Evolutionary conservation across 1,140 invertebrate genomes (phyloP).

Genomic region (Ips nitidus): DNA sequence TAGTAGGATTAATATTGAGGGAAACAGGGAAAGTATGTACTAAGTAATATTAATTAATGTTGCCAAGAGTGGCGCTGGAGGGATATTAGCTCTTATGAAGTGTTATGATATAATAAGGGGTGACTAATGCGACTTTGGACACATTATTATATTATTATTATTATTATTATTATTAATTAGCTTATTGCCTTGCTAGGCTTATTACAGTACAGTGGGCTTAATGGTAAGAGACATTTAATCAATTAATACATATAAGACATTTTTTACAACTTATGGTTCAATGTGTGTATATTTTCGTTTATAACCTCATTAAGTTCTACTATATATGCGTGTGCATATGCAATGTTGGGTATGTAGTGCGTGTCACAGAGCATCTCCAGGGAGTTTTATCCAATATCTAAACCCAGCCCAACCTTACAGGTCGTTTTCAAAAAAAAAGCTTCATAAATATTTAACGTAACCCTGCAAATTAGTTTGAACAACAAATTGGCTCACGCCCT

Average conservation of each 20-base stretch:
- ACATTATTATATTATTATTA: no score
- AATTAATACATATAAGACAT: no score
- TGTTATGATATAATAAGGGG: conserved; percentile 1
- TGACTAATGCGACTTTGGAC: not conserved
- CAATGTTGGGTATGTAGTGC: conserved; percentile 40
- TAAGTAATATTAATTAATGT: conserved; percentile 16
- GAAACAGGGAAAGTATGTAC: conserved; percentile 13
- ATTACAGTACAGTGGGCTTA: no score
- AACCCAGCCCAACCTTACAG: conserved; percentile 23
- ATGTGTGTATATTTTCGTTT: conserved; percentile 23
- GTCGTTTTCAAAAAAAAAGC: conserved; percentile 22
- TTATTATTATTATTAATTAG: no score
- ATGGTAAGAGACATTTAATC: no score
- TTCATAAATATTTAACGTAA: conserved; percentile 34
- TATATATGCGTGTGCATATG: conserved; percentile 45
- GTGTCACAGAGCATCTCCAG: conserved; percentile 36
- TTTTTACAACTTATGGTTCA: no score
- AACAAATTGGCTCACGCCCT: conserved; percentile 36
- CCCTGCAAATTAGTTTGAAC: conserved; percentile 35
- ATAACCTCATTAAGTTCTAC: conserved; percentile 41
- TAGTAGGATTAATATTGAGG: conserved; percentile 13
- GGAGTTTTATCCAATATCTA: conserved; percentile 38
- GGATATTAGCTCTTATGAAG: conserved; percentile 1
- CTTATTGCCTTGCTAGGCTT: no score
- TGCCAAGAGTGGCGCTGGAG: conserved; percentile 11